phyloP scores from a whole-genome alignment of 2,797 vertebrate genomes.

The Eulemur albifrons region DNA sequence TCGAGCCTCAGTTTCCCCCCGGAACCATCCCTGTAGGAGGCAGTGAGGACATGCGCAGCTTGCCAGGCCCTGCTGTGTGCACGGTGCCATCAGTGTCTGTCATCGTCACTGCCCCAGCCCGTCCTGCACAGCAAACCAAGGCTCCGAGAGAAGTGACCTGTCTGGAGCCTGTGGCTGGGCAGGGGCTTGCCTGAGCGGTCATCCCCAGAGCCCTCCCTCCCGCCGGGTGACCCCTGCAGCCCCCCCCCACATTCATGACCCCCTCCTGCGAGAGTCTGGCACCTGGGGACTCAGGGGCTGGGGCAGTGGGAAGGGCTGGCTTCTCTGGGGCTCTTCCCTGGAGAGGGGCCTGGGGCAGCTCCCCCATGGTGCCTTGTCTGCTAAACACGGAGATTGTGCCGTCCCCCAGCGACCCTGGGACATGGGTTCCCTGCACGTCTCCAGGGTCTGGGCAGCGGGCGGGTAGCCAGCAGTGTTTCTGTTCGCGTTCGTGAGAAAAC shows the following conservation, averaged over 20 bases:
- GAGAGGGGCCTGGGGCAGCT: not conserved
- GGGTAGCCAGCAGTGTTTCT: not conserved
- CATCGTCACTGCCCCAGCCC: not conserved
- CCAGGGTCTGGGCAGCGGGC: not conserved
- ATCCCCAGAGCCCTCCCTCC: not conserved
- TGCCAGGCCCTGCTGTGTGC: accelerated
- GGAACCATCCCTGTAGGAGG: accelerated
- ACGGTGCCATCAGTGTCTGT: not conserved
- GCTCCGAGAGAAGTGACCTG: not conserved
- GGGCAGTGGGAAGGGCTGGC: no score
- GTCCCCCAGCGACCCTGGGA: not conserved
- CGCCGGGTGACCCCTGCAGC: not conserved
- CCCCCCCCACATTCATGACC: not conserved
- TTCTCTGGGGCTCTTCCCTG: no score
- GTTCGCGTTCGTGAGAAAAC: accelerated
- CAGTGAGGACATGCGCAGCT: not conserved
- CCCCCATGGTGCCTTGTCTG: not conserved
- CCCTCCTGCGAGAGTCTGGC: not conserved
- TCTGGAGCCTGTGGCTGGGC: not conserved
- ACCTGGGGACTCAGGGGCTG: not conserved
- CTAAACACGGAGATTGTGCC: not conserved
- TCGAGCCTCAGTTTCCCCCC: not conserved
- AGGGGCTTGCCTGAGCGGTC: not conserved
- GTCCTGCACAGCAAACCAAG: not conserved
- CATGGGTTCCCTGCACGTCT: not conserved